Base-by-base conservation (phyloP, 2,888 invertebrate genomes). In the Entomobrya multifasciata region DNA sequence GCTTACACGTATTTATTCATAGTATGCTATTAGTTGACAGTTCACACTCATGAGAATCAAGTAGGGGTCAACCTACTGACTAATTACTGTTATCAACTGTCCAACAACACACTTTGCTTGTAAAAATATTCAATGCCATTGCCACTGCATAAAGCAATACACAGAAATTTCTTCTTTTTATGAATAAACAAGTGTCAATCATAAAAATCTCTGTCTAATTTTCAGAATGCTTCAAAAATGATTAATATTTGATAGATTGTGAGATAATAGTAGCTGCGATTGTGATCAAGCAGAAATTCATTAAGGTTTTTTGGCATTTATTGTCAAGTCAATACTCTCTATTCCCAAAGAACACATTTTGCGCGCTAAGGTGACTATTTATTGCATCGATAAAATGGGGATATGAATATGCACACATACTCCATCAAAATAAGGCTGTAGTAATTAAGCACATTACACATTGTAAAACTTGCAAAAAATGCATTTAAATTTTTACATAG, bases 81-180 rank as follows among this genome's bases (percentile, higher is more conserved):
- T 70, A 70, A 70, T 70, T 70, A 70, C 44, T 8, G 25, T 47
- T 15, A 70, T 70, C 70, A 70, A 44, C 15, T 47, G n/a, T 22
- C 47, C 47, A 1, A 25, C 44, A 41, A 3, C 15, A 25, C 22
- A 57, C 3, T 25, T 15, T 47, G 11, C 25, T 47, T 25, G 44
- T 15, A 47, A 70, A 13, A 27, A 13, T 60, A 67, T 70, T 70
- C 79, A 79, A 79, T 79, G 79, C 65, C 79, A 79, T 49, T 79
- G 65, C 79, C 79, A 49, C 62, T 8, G 15, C 17, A 67, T 3
- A 57, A 57, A 62, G n/a, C n/a, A n/a, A n/a, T n/a, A n/a, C n/a
- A n/a, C n/a, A 36, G 4, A 36, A 36, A 36, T 36, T 36, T 8
- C 8, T 8, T 36, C 8, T 36, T 36, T 36, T 36, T 36, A 74